phyloP scores from a whole-genome alignment of 2,797 vertebrate species.

The Dipus sagitta region DNA sequence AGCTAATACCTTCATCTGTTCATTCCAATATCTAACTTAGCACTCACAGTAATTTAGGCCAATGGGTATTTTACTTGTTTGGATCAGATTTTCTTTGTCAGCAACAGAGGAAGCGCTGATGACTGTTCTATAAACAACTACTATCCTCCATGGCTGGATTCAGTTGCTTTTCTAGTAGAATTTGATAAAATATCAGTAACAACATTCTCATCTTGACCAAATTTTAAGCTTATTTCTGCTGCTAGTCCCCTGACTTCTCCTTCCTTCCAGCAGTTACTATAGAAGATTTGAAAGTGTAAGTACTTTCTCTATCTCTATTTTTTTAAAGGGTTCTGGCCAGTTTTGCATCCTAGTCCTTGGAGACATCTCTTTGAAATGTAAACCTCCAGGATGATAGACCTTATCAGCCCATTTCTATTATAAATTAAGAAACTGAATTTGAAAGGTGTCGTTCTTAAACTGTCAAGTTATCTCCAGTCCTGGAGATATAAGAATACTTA shows the following conservation, averaged over 20 bases:
- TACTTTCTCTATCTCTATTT: background rate
- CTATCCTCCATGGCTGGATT: background rate
- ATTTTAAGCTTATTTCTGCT: background rate
- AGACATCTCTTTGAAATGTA: constrained; percentile 6
- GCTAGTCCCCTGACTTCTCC: background rate
- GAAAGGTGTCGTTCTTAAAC: background rate
- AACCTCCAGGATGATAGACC: background rate
- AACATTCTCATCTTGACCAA: background rate
- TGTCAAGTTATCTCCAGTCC: background rate
- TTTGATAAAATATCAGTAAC: background rate
- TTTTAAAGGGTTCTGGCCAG: constrained; percentile 16
- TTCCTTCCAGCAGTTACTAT: background rate
- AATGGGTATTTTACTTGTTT: background rate
- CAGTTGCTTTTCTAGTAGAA: background rate
- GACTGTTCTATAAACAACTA: background rate
- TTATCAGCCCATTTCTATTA: background rate
- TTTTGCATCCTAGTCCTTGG: background rate
- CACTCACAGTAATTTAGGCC: background rate
- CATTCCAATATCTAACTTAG: background rate
- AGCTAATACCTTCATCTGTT: background rate
- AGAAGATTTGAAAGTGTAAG: constrained; percentile 8
- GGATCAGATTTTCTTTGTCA: background rate
- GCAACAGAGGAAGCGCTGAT: background rate
- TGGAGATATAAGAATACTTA: background rate
- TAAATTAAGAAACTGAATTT: background rate